A percentile compares a stretch with the other conserved stretches of the same genome.
phyloP scores from a whole-genome alignment of 2,113 vertebrate species.

The Dendrocopos noguchii region DNA sequence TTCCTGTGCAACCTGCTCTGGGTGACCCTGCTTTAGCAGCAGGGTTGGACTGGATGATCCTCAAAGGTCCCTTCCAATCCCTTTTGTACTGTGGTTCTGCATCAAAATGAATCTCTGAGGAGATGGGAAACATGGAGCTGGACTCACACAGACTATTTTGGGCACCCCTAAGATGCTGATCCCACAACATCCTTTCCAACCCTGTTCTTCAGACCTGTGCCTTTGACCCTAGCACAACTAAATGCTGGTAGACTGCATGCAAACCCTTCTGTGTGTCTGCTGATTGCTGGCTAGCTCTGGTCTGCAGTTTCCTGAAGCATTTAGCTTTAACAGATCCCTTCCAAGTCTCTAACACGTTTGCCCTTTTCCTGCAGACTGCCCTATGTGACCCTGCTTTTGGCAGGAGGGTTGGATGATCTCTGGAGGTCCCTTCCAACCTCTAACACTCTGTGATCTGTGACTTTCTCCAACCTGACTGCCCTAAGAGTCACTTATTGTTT shows the following conservation, averaged over 20 bases:
- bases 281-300: background rate
- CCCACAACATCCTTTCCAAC: background rate
- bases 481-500: background rate
- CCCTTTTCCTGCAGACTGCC: background rate
- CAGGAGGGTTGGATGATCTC: too few relatives aligned
- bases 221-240: background rate
- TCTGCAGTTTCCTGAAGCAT: background rate
- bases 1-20: too few relatives aligned
- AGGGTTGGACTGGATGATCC: too few relatives aligned
- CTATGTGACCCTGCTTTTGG: too few relatives aligned
- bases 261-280: background rate
- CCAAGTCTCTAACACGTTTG: background rate
- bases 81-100: background rate
- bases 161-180: background rate
- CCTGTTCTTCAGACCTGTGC: background rate
- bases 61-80: too few relatives aligned
- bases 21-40: too few relatives aligned
- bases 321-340: background rate
- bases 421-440: too few relatives aligned
- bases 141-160: background rate
- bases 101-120: background rate
- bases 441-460: too few relatives aligned
- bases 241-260: background rate
- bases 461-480: background rate
- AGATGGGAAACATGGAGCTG: background rate